These are phyloP conservation scores for Trichogramma evanescens DNA, from an alignment of 2,888 invertebrate genomes.

Conservation along the genomic window DNA sequence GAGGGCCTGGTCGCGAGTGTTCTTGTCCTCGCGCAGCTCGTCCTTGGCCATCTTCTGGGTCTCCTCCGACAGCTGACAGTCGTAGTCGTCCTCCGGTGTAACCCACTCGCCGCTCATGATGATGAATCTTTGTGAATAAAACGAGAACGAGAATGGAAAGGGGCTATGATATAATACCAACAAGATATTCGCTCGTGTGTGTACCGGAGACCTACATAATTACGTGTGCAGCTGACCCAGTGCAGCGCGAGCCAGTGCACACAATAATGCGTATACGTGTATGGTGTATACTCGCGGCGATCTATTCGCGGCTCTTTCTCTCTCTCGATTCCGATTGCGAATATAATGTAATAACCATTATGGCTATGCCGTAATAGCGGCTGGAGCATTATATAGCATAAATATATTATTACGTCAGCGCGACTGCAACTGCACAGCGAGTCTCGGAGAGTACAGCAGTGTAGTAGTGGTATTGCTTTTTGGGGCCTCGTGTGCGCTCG, in stretches of 20 bases:
- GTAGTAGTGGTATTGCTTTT: constrained; percentile 3
- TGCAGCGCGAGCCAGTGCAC: not conserved
- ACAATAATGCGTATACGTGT: too few species aligned
- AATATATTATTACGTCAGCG: constrained; percentile 9
- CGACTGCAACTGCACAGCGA: too few species aligned
- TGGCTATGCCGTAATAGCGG: constrained; percentile 3
- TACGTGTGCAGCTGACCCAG: not conserved
- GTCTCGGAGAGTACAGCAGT: too few species aligned
- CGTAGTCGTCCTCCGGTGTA: constrained; percentile 59
- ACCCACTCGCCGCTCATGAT: constrained; percentile 49
- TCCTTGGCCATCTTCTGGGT: constrained; percentile 59
- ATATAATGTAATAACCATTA: too few species aligned
- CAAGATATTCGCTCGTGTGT: not conserved
- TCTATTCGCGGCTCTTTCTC: too few species aligned
- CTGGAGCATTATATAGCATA: constrained; percentile 1
- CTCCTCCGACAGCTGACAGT: constrained; percentile 56
- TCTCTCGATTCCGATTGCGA: too few species aligned
- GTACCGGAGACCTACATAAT: not conserved
- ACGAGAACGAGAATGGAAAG: not conserved
- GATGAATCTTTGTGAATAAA: constrained; percentile 6
- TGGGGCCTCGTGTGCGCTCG: not conserved
- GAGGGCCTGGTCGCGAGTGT: constrained; percentile 59
- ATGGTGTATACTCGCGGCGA: too few species aligned
- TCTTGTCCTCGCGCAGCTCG: constrained; percentile 64
- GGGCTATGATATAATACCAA: not conserved